Conservation (phyloP, 2,113 vertebrate species). For the Neolamprologus toae region DNA sequence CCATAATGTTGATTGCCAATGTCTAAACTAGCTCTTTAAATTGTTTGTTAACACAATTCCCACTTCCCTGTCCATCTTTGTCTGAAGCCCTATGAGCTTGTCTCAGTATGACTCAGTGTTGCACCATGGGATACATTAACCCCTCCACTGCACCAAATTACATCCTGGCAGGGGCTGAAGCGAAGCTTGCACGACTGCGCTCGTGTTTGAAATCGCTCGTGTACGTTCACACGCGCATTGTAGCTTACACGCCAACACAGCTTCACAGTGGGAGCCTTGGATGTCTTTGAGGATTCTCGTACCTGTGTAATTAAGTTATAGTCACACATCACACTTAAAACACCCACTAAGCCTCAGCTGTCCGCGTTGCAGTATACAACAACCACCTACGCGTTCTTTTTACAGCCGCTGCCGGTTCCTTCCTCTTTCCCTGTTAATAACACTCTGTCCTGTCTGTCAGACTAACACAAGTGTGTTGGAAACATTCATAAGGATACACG, state of each 20-base stretch:
- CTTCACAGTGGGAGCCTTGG: conserved; percentile 19
- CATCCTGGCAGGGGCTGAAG: conserved; percentile 45
- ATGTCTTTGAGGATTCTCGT: conserved; percentile 20
- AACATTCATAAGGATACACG: background rate
- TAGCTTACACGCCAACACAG: background rate
- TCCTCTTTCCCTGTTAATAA: conserved; percentile 50
- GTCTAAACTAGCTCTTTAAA: background rate
- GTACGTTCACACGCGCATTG: background rate
- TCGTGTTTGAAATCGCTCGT: background rate
- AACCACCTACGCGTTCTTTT: conserved; percentile 53
- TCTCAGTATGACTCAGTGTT: conserved; percentile 25
- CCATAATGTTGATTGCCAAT: background rate
- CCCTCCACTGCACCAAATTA: conserved; percentile 20
- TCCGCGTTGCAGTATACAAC: conserved; percentile 18
- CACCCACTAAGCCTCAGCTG: conserved; percentile 55
- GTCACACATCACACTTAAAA: conserved; percentile 42
- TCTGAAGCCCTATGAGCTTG: background rate
- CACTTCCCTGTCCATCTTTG: background rate
- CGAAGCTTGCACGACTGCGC: conserved; percentile 19
- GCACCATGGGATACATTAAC: conserved; percentile 30
- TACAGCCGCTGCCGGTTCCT: conserved; percentile 46
- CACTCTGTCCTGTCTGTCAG: conserved; percentile 22
- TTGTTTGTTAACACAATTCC: background rate
- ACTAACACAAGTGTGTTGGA: conserved; percentile 17
- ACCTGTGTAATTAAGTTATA: conserved; percentile 57